Base-by-base conservation (phyloP, 2,888 invertebrate genomes). In the Acanthosepion esculentum region DNA sequence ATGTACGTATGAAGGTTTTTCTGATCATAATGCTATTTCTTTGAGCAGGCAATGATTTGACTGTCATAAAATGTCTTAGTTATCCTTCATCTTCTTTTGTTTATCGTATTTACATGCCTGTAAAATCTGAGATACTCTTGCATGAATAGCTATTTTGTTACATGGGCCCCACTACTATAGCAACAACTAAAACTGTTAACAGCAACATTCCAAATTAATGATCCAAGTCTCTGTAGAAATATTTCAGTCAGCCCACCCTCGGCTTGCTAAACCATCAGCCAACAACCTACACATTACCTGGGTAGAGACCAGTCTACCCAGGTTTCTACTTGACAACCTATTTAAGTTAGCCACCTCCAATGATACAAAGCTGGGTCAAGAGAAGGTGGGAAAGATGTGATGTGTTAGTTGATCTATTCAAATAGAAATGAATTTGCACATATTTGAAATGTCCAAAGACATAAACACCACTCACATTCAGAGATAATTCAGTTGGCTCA, bases 331-430 rank as follows among this genome's bases (percentile, higher is more conserved):
- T 78, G 78, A 78, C 78, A 78, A 78, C 78, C 78, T n/a, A 78
- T 78, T 78, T 78, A 78, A 78, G 78, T 78, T 78, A 78, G 78
- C 78, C 78, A 78, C 78, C 78, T 78, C n/a, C n/a, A 78, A 78
- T 78, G 33, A 78, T n/a, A 78, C n/a, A n/a, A 78, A 78, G 78
- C n/a, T 78, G 78, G 78, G 78, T 78, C 78, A 78, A 78, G n/a
- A 33, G n/a, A 78, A 78, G 78, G 78, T n/a, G 78, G 78, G 78
- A 78, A 78, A n/a, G n/a, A 33, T n/a, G 78, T 78, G 78, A 12
- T 78, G 78, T 78, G 78, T 33, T 78, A 78, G n/a, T 78, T 78
- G 78, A 78, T 78, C 78, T n/a, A n/a, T 78, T 78, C 78, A 78
- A 78, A 78, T n/a, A 78, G n/a, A 78, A 78, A 78, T 78, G 78